Evolutionary conservation across 2,888 invertebrate genomes (phyloP), one percentile per base, ranked within the genome.

Genomic region (Morpho helenor): DNA sequence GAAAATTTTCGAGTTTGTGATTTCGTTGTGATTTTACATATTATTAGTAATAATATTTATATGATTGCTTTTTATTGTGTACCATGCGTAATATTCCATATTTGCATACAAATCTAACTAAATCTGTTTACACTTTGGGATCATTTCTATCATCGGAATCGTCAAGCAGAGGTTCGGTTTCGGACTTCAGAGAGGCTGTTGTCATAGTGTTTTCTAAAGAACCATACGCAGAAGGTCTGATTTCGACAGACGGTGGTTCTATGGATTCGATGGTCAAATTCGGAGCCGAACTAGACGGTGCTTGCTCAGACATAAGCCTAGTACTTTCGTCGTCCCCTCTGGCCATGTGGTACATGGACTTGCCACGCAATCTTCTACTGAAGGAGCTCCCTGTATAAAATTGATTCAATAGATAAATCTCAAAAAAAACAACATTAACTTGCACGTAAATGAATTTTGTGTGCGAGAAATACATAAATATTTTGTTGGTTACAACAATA

Each of bases 321-420:
- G 90, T 82, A 67, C 90, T 92, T 68, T 94, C 94, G 59, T 94
- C 93, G 51, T 89, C 92, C 0, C 95, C 95, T 67, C 95, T 92
- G 1, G 95, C 89, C 80, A 95, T 92, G 66, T 94, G 94, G 80
- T 96, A 96, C 84, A 93, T 93, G 52, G 93, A 93, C 66, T 95
- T 93, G n/a, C 96, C 96, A 55, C 96, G 92, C 65, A 96, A 93
- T 63, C 95, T 91, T 48, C 96, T 92, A 75, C 95, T 96, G 66
- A 96, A 92, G 10, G 96, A 94, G 70, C 95, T 95, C 67, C 94
- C 94, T 93, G 77, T 42, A 16, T 8, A 23, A 23, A 31, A 8
- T 9, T 9, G 43, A 4, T 43, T n/a, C 16, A 16, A 16, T 16
- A 16, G 16, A 2, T 16, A 16, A 16, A 16, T 16, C 16, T 16